Evolutionary conservation across 1,140 invertebrate species (phyloP), one percentile per base, ranked within the genome.

Genomic region (Archegozetes longisetosus): DNA sequence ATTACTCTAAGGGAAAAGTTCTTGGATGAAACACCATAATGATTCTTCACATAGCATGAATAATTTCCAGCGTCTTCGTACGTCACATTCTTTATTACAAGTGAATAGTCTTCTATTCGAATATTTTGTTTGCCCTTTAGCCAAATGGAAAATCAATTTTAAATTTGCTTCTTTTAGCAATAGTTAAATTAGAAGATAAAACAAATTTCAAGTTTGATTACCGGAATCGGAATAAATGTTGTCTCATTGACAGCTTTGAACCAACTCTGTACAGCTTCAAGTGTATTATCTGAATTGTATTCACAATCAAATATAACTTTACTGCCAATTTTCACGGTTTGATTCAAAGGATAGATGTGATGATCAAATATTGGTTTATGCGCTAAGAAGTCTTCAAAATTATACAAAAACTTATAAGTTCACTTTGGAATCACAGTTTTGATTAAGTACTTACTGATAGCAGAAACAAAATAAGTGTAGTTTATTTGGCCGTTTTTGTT

Each of bases 21-120:
- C 28, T 81, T 79, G 51, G 81, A 80, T 0, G 82, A 81, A 26
- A 77, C 76, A 0, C 92, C 92, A 14, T 93, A 74, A 46, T 78
- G 79, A 70, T 90, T 95, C 2, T 82, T 78, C 0, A 86, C 89
- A 3, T 92, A 76, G 69, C 92, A 97, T 0, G 86, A 85, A 69
- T 96, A 96, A 86, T 86, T 93, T 1, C 89, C 91, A 70, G 88
- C 85, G 66, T 93, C 84, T 32, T 83, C 80, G 60, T 84, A 77
- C 0, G 86, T 91, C 0, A 94, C 84, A 69, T 95, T 94, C 51
- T 77, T 75, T 22, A 96, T 68, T 6, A 79, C 77, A 9, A 93
- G 71, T 14, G 83, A 70, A 71, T 91, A 82, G 0, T 82, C 80
- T 65, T 83, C 70, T 2, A 64, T 68, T 22, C 65, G 63, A 40